These are phyloP conservation scores for Drosophila aldrichi DNA, from an alignment of 2,888 invertebrate genomes.

Conservation along the genomic window DNA sequence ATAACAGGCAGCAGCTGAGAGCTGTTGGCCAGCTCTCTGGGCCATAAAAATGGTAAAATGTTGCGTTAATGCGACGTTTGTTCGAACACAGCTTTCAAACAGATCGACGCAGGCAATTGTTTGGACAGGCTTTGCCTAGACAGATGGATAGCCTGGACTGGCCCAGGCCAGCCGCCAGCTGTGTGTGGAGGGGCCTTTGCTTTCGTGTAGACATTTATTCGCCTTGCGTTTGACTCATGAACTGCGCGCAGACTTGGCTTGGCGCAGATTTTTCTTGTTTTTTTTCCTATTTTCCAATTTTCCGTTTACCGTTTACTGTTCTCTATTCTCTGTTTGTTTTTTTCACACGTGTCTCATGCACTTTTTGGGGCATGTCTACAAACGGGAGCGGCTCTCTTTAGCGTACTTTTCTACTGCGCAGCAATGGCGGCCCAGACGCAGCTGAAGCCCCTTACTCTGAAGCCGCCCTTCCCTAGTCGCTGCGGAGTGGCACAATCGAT, in stretches of 20 bases:
- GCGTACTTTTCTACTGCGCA: constrained; percentile 60
- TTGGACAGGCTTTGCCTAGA: constrained; percentile 58
- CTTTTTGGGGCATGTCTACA: constrained; percentile 25
- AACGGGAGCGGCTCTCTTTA: constrained; percentile 15
- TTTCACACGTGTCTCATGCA: constrained; percentile 49
- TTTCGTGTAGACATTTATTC: constrained; percentile 56
- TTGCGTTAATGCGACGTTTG: constrained; percentile 80
- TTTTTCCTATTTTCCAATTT: too few relatives aligned
- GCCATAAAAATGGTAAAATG: constrained; percentile 74
- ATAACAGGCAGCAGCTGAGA: constrained; percentile 72
- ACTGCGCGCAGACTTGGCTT: constrained; percentile 41
- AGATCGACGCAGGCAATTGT: constrained; percentile 77
- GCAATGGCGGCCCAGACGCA: constrained; percentile 67
- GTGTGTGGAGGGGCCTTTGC: constrained; percentile 22
- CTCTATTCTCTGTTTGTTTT: too few relatives aligned
- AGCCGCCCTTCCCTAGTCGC: not conserved
- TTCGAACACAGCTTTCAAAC: constrained; percentile 77
- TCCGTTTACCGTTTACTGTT: not conserved
- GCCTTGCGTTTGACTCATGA: constrained; percentile 55
- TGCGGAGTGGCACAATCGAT: constrained; percentile 56
- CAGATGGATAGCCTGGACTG: not conserved
- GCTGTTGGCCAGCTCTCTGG: constrained; percentile 47
- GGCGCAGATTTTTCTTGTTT: constrained; percentile 32
- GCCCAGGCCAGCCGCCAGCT: constrained; percentile 24
- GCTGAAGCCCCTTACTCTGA: constrained; percentile 7